phyloP scores from a whole-genome alignment of 2,113 vertebrate species.

The Catharus bicknelli region DNA sequence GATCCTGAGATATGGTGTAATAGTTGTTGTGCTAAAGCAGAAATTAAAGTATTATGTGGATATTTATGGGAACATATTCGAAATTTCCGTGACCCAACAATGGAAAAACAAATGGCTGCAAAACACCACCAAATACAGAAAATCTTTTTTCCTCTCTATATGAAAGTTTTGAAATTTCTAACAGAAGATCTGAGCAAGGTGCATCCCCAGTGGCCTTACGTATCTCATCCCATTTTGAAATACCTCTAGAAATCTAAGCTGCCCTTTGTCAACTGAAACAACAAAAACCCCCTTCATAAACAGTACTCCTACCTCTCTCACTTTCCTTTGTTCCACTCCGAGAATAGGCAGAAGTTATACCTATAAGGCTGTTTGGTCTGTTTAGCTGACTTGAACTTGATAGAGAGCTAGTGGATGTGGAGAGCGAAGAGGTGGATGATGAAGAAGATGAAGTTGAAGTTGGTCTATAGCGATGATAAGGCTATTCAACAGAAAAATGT shows the following conservation, averaged over 20 bases:
- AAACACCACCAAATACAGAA: neutral
- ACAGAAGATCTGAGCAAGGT: neutral
- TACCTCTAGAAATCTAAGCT: neutral
- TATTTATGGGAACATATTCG: neutral
- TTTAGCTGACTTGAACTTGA: slow-evolving; percentile 82
- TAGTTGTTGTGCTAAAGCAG: neutral
- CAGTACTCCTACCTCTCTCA: slow-evolving; percentile 86
- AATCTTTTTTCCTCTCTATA: neutral
- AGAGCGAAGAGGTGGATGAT: slow-evolving; percentile 76
- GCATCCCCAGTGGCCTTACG: rapidly evolving
- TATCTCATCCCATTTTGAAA: neutral
- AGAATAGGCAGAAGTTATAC: slow-evolving; percentile 92
- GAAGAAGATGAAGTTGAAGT: slow-evolving; percentile 78
- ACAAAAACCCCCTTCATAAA: neutral
- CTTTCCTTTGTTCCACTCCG: slow-evolving; percentile 85
- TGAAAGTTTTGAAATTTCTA: neutral
- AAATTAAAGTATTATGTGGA: neutral
- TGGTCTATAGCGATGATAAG: slow-evolving; percentile 86
- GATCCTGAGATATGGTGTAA: neutral
- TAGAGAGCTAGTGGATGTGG: slow-evolving; percentile 83
- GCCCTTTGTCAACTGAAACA: neutral
- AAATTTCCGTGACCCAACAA: neutral
- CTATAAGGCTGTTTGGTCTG: slow-evolving; percentile 86
- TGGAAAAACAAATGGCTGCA: neutral
- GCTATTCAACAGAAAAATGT: slow-evolving; percentile 67